These are phyloP conservation scores for Tribolium madens DNA, from an alignment of 1,140 invertebrate species.

Conservation along the genomic window DNA sequence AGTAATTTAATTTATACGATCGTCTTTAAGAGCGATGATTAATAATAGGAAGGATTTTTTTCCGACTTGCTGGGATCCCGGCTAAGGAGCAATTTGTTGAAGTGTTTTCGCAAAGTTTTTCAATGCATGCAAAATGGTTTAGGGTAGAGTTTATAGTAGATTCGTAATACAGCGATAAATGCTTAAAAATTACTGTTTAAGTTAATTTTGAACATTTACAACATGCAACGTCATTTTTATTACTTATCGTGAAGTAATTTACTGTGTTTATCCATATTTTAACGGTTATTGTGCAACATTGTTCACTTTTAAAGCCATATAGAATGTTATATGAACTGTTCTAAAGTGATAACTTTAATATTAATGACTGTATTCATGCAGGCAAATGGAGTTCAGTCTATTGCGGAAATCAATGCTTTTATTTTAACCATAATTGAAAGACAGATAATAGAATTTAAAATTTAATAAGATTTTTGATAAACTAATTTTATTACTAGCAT, in stretches of 20 bases:
- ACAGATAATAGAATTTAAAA: too few species aligned
- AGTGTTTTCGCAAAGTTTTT: not conserved
- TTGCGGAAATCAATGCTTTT: too few species aligned
- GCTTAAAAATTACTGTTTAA: not conserved
- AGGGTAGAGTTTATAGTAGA: too few species aligned
- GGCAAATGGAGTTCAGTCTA: too few species aligned
- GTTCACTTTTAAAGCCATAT: not conserved
- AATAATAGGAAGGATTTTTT: slow-evolving; percentile 27
- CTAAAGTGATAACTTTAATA: not conserved
- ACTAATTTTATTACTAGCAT: too few species aligned
- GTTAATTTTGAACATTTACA: slow-evolving; percentile 7
- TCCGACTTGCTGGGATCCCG: not conserved
- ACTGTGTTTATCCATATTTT: not conserved
- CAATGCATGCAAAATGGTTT: not conserved
- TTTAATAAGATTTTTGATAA: too few species aligned
- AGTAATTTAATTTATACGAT: slow-evolving; percentile 35
- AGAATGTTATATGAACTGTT: not conserved
- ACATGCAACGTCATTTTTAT: slow-evolving; percentile 10
- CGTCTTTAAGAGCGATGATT: slow-evolving; percentile 22
- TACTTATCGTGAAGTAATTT: slow-evolving; percentile 13
- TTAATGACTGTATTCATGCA: not conserved
- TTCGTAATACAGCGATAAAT: not conserved
- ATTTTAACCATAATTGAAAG: too few species aligned
- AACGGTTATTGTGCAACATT: not conserved
- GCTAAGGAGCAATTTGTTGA: not conserved